phyloP scores from a whole-genome alignment of 2,113 vertebrate species.

The Empidonax alnorum region DNA sequence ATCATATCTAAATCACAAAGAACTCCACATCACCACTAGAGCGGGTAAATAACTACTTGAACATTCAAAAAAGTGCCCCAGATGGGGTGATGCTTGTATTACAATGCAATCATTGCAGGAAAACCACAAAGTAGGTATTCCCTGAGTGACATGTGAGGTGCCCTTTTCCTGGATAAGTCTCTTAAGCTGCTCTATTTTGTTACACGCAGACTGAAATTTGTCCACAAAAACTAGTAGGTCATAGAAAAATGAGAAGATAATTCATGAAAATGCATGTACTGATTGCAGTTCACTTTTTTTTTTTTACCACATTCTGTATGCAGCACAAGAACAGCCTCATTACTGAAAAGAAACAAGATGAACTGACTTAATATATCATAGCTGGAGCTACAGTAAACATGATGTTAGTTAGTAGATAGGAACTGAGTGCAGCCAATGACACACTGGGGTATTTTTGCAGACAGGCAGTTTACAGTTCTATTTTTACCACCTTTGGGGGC shows the following conservation, averaged over 20 bases:
- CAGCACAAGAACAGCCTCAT: background rate
- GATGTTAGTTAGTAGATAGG: background rate
- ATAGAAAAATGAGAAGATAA: background rate
- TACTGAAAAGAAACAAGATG: background rate
- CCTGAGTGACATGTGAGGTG: background rate
- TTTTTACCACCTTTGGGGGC: conserved; percentile 12
- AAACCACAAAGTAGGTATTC: background rate
- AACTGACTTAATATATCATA: background rate
- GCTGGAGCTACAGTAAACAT: background rate
- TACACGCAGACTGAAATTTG: background rate
- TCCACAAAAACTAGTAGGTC: background rate
- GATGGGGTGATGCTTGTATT: background rate
- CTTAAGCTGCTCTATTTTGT: background rate
- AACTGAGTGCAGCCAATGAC: background rate
- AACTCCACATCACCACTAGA: background rate
- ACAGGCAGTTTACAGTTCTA: background rate
- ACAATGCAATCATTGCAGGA: background rate
- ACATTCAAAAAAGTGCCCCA: background rate
- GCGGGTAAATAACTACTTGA: background rate
- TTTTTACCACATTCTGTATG: background rate
- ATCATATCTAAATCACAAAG: background rate
- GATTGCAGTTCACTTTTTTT: background rate
- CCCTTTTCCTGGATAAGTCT: background rate
- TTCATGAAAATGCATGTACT: background rate
- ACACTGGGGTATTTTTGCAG: conserved; percentile 12